Conservation (phyloP, 1,140 invertebrate genomes). For the Dinoponera quadriceps region DNA sequence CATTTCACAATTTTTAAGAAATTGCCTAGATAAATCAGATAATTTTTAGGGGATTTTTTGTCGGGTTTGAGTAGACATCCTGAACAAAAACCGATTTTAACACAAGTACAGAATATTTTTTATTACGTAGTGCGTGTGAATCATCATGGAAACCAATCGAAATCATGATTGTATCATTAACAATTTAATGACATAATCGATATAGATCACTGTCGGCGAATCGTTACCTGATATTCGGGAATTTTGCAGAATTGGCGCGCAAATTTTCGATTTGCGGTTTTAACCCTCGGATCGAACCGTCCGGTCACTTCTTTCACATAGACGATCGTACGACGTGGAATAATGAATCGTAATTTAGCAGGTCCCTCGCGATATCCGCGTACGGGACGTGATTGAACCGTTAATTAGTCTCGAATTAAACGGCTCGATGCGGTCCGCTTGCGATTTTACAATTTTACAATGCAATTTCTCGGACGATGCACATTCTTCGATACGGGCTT, state of each 20-base stretch:
- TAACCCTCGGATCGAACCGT: slow-evolving; percentile 30
- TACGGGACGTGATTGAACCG: slow-evolving; percentile 49
- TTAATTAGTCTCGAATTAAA: slow-evolving; percentile 59
- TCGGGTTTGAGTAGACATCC: too few species aligned
- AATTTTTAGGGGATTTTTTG: too few species aligned
- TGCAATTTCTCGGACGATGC: slow-evolving; percentile 46
- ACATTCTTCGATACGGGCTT: slow-evolving; percentile 38
- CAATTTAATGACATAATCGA: too few species aligned
- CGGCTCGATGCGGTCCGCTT: slow-evolving; percentile 27
- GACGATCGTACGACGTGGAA: slow-evolving; percentile 22
- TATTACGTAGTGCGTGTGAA: too few species aligned
- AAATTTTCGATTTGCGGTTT: slow-evolving; percentile 41
- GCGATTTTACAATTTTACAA: slow-evolving; percentile 53
- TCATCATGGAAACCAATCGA: too few species aligned
- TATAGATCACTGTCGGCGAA: neutral
- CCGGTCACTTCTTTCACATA: slow-evolving; percentile 37
- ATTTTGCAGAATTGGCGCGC: slow-evolving; percentile 18
- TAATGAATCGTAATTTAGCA: slow-evolving; percentile 53
- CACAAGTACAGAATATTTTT: too few species aligned
- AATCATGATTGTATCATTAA: too few species aligned
- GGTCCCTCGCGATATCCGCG: slow-evolving; percentile 34
- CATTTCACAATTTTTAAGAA: too few species aligned
- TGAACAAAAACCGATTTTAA: too few species aligned
- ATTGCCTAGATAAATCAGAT: too few species aligned
- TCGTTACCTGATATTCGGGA: neutral